A percentile compares a stretch with the other conserved stretches of the same genome.
phyloP scores from a whole-genome alignment of 2,113 vertebrate genomes.

The Zosterops japonicus region DNA sequence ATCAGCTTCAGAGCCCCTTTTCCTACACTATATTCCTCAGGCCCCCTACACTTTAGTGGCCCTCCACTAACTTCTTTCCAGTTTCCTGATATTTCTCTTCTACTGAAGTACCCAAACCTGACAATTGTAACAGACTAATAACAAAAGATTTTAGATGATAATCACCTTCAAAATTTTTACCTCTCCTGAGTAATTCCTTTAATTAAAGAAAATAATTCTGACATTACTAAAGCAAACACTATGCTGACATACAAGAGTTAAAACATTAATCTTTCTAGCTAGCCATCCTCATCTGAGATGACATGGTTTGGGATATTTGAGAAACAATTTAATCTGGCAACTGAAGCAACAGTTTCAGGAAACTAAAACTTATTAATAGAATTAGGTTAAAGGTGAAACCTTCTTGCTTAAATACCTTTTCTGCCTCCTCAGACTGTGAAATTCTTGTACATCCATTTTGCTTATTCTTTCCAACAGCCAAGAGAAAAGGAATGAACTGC shows the following conservation, averaged over 20 bases:
- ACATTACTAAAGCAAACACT: not conserved
- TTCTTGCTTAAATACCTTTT: not conserved
- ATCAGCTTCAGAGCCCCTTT: not conserved
- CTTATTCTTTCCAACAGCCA: not conserved
- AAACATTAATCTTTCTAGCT: not conserved
- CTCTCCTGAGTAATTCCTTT: not conserved
- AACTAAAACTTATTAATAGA: not conserved
- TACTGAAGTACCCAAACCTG: not conserved
- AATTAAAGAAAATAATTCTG: not conserved
- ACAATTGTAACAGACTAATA: not conserved
- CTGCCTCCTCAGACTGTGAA: not conserved
- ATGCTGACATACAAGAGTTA: not conserved
- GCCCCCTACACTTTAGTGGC: not conserved
- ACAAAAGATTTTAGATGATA: not conserved
- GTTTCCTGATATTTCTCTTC: not conserved
- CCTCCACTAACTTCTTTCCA: not conserved
- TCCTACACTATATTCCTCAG: not conserved
- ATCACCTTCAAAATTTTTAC: not conserved
- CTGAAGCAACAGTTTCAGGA: not conserved
- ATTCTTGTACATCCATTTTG: not conserved
- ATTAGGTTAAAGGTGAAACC: not conserved
- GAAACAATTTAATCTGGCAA: not conserved
- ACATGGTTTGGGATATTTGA: not conserved
- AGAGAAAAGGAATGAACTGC: not conserved
- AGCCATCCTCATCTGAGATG: not conserved